These are phyloP conservation scores for Clivina fossor DNA, from an alignment of 2,888 invertebrate genomes.

Conservation along the genomic window DNA sequence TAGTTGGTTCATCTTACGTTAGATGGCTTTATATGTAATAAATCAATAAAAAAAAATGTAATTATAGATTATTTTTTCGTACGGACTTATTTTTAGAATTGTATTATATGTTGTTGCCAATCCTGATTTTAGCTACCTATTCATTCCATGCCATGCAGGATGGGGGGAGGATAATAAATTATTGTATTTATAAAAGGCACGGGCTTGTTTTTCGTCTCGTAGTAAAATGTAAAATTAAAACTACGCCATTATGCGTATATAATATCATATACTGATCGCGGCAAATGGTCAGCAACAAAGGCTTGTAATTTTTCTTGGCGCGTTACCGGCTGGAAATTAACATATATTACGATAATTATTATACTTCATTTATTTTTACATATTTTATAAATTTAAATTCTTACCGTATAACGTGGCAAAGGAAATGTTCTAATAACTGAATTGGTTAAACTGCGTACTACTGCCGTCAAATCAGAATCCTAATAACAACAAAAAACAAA, in stretches of 20 bases:
- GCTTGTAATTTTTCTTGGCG: constrained; percentile 78
- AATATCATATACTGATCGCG: constrained; percentile 78
- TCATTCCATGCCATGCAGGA: no score
- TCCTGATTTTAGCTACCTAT: no score
- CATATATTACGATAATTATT: not conserved
- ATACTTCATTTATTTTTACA: not conserved
- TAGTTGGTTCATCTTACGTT: no score
- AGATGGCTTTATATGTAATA: no score
- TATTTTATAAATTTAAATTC: not conserved
- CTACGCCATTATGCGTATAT: constrained; percentile 61
- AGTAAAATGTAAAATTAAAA: no score
- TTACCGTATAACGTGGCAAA: constrained; percentile 71
- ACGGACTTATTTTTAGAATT: no score
- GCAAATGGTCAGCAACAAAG: constrained; percentile 77
- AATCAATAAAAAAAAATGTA: no score
- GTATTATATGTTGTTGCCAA: no score
- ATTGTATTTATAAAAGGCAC: no score
- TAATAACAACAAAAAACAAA: constrained; percentile 50
- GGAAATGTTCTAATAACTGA: constrained; percentile 81
- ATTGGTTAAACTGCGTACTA: constrained; percentile 74
- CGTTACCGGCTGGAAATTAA: constrained; percentile 62
- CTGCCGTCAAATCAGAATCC: constrained; percentile 76
- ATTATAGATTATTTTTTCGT: no score
- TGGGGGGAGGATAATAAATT: no score
- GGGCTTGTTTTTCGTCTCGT: no score